A percentile compares a stretch with the other conserved stretches of the same genome.
These are phyloP conservation scores for Leucophenga maculata DNA, from an alignment of 2,888 invertebrate genomes.

Conservation along the genomic window DNA sequence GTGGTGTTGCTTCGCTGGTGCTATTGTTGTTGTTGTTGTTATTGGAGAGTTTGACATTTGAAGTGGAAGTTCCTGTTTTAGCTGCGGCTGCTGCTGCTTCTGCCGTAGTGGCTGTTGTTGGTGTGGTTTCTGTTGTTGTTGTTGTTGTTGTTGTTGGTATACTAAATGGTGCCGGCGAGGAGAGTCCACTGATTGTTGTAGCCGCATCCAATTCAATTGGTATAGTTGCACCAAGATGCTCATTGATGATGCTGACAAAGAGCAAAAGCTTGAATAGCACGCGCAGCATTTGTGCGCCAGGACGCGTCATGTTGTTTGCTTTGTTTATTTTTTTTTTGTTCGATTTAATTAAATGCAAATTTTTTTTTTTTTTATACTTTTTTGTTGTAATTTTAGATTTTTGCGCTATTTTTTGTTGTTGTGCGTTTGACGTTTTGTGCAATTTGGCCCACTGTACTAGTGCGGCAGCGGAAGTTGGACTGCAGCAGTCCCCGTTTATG, in stretches of 20 bases:
- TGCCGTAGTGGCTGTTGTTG: background rate
- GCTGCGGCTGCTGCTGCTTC: conserved; percentile 28
- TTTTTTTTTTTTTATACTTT: conserved; percentile 6
- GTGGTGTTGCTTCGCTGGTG: conserved; percentile 35
- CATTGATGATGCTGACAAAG: conserved; percentile 56
- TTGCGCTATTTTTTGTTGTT: conserved; percentile 15
- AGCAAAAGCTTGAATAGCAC: conserved; percentile 59
- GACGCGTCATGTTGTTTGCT: conserved; percentile 48
- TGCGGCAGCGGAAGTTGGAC: too few relatives aligned
- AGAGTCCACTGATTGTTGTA: conserved; percentile 36
- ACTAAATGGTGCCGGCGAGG: conserved; percentile 50
- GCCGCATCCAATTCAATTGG: conserved; percentile 47
- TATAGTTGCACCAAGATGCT: conserved; percentile 49
- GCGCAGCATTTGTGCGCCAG: conserved; percentile 45
- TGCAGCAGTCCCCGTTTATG: background rate
- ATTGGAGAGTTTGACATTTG: background rate
- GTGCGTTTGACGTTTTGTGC: conserved; percentile 7
- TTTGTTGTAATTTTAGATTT: conserved; percentile 32
- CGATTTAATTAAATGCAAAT: background rate
- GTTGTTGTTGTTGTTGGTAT: conserved; percentile 16
- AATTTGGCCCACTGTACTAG: background rate
- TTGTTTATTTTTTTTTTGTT: conserved; percentile 22
- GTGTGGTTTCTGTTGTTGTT: background rate
- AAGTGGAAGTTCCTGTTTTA: background rate
- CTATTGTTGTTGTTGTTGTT: too few relatives aligned